Conservation (phyloP, 2,888 invertebrate genomes). For the Heliconius ethilla region DNA sequence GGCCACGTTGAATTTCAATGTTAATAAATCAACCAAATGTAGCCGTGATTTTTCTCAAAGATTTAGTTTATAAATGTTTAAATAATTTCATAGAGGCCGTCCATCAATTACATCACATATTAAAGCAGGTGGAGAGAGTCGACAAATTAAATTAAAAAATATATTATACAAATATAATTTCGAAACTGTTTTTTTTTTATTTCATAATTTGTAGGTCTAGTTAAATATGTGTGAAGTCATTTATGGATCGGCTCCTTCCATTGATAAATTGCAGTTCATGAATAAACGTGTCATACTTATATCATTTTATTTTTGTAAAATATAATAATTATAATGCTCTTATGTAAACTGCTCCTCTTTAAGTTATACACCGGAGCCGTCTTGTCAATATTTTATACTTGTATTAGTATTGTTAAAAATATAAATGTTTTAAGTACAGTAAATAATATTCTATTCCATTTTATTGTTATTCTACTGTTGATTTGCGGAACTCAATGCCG, state of each 20-base stretch:
- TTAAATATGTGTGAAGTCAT: background rate
- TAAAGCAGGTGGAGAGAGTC: background rate
- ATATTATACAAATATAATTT: background rate
- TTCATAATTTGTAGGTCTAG: background rate
- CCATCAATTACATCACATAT: background rate
- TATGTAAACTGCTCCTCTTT: background rate
- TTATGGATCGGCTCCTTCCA: background rate
- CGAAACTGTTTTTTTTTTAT: background rate
- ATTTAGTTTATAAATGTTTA: conserved; percentile 53
- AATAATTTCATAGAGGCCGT: background rate
- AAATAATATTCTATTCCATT: background rate
- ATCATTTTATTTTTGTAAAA: background rate
- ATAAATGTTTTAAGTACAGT: background rate
- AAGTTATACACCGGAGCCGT: background rate
- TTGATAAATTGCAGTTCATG: no score
- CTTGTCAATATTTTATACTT: background rate
- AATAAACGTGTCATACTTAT: background rate
- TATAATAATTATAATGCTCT: background rate
- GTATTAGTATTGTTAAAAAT: background rate
- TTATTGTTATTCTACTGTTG: no score
- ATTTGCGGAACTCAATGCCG: no score
- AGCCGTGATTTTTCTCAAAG: conserved; percentile 63
- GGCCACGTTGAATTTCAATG: conserved; percentile 63
- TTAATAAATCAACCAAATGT: conserved; percentile 48
- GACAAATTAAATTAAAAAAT: background rate